Evolutionary conservation across 2,113 vertebrate species (phyloP), one percentile per base, ranked within the genome.

Genomic region (Trichechus manatus): DNA sequence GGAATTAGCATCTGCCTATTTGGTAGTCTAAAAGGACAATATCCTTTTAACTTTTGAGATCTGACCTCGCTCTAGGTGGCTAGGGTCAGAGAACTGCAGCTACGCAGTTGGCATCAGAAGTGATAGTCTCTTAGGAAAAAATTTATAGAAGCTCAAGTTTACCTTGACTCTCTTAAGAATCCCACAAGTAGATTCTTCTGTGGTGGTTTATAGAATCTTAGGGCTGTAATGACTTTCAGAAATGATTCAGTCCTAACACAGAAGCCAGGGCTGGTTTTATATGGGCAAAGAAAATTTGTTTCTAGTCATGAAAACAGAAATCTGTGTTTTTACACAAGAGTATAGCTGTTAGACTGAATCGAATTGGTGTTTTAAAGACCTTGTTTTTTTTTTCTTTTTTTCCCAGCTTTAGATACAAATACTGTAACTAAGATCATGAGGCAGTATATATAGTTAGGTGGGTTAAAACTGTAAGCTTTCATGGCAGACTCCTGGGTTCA

Each of bases 151-250:
- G 47, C 47, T 92, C 9, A 36, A 39, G n/a, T 91, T 82, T 89
- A 59, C 81, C 22, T 92, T 66, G 27, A 95, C 42, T 66, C 10
- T 80, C 53, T 84, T 44, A 89, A 90, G 93, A 92, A 63, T 89
- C 50, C 4, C 44, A 47, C 39, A 61, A 20, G 8, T 29, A 50
- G 27, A 63, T 31, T 68, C 83, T 66, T 96, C 27, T 13, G 3
- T 13, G 22, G 31, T 91, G 39, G 87, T 63, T 87, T 80, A 56
- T 88, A 50, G 68, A 75, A 80, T 79, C 39, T 84, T 47, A 96
- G 70, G 39, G 77, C 66, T 64, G 9, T 66, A 56, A 56, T 68
- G 36, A 92, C 87, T 63, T 95, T 89, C 82, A 93, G 59, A 93
- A 87, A 64, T 19, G n/a, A 75, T 77, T 93, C 36, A 91, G 1